Evolutionary conservation across 2,888 invertebrate genomes (phyloP).

Genomic region (Scaeva pyrastri): DNA sequence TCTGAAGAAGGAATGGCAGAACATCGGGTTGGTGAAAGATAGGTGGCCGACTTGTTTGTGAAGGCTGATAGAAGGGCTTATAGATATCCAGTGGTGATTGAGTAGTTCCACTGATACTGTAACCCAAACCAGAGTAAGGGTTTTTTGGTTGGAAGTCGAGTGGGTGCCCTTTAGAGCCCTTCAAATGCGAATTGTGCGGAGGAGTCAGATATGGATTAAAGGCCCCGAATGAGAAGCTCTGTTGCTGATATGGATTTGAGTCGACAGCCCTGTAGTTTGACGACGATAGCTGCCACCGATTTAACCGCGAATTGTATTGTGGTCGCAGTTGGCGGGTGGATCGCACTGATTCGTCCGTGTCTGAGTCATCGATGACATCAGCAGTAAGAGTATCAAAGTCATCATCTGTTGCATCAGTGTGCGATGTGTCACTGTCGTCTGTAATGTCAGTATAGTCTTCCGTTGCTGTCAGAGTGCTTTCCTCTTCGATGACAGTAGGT

Average conservation of each 20-base stretch:
- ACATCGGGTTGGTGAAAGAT: conserved; percentile 78
- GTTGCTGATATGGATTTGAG: conserved; percentile 77
- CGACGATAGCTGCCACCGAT: conserved; percentile 77
- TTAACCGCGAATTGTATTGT: conserved; percentile 61
- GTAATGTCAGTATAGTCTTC: conserved; percentile 34
- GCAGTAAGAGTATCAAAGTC: conserved; percentile 38
- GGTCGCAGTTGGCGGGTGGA: conserved; percentile 81
- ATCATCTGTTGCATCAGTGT: conserved; percentile 7
- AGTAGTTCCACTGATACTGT: conserved; percentile 77
- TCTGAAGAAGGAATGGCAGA: conserved; percentile 81
- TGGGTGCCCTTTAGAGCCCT: conserved; percentile 53
- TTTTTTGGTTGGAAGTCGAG: conserved; percentile 77
- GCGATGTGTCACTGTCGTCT: conserved; percentile 18
- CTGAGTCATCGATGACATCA: conserved; percentile 77
- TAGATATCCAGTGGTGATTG: conserved; percentile 45
- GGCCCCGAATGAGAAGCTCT: conserved; percentile 79
- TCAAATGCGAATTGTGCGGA: conserved; percentile 78
- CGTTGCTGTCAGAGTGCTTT: conserved; percentile 44
- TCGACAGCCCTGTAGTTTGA: conserved; percentile 80
- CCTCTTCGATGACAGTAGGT: conserved; percentile 26
- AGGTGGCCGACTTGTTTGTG: conserved; percentile 75
- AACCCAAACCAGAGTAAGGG: conserved; percentile 79
- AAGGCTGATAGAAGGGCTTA: conserved; percentile 61
- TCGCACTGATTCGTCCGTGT: conserved; percentile 79
- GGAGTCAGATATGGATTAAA: conserved; percentile 82